phyloP scores from a whole-genome alignment of 2,888 invertebrate species.

The Encarsia formosa region DNA sequence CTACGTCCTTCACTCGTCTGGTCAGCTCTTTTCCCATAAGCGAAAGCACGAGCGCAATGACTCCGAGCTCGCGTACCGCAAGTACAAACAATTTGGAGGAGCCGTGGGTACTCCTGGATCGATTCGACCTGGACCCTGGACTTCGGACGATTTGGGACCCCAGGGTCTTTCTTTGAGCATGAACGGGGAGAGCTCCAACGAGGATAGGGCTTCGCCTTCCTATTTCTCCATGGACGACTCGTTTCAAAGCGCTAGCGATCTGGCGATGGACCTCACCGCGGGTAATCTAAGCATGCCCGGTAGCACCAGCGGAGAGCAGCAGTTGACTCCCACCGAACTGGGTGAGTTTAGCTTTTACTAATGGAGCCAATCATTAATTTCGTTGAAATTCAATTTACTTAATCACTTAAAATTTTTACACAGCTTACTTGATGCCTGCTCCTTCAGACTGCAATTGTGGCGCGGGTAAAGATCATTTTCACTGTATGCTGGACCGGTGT shows the following conservation, averaged over 20 bases:
- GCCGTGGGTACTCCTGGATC: constrained; percentile 33
- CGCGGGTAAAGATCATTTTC: constrained; percentile 75
- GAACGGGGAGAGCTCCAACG: constrained; percentile 56
- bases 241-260: constrained; percentile 47
- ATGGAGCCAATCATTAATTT: neutral
- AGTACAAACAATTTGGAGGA: constrained; percentile 60
- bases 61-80: constrained; percentile 82
- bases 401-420: too few relatives aligned
- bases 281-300: too few relatives aligned
- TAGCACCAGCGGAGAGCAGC: constrained; percentile 34
- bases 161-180: constrained; percentile 47
- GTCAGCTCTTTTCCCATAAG: constrained; percentile 95
- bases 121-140: constrained; percentile 40
- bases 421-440: constrained; percentile 42
- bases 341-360: constrained; percentile 25
- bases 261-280: constrained; percentile 49
- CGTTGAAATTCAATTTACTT: too few relatives aligned
- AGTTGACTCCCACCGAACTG: constrained; percentile 43
- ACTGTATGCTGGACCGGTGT: constrained; percentile 76
- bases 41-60: constrained; percentile 94
- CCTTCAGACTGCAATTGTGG: constrained; percentile 43
- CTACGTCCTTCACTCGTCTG: constrained; percentile 94
- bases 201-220: constrained; percentile 54
- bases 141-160: constrained; percentile 42
- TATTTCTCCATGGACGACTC: constrained; percentile 52